These are phyloP conservation scores for Gallinago jamesoni DNA, from an alignment of 2,113 vertebrate species.

Conservation along the genomic window DNA sequence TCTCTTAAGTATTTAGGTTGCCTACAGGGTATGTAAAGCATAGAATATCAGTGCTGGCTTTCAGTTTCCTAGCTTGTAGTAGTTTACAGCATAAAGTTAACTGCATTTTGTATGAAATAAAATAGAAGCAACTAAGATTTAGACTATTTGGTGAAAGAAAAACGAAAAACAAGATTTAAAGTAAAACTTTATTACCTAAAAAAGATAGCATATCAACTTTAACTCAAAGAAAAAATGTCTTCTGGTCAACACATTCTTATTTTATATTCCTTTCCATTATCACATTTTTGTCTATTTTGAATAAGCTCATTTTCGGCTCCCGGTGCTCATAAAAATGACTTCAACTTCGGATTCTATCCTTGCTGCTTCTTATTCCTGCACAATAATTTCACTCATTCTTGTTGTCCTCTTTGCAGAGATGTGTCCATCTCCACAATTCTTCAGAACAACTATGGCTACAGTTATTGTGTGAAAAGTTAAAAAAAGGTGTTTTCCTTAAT, in stretches of 20 bases:
- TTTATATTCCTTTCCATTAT: neutral
- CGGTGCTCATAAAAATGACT: neutral
- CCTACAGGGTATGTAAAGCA: constrained; percentile 58
- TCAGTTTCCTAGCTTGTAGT: neutral
- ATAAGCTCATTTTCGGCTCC: neutral
- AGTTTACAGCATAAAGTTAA: neutral
- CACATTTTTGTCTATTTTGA: neutral
- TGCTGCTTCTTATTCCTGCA: neutral
- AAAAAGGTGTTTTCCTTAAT: neutral
- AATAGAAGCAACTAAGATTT: neutral
- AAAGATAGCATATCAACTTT: neutral
- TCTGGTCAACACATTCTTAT: neutral
- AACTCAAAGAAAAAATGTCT: neutral
- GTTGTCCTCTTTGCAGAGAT: neutral
- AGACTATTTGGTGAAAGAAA: neutral
- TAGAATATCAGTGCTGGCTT: constrained; percentile 15
- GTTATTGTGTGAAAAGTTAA: neutral
- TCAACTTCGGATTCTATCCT: neutral
- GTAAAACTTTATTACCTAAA: neutral
- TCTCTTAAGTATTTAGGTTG: constrained; percentile 59
- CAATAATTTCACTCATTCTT: neutral
- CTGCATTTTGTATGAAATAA: neutral
- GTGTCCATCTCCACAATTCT: neutral
- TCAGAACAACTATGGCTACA: neutral
- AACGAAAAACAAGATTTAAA: neutral